Evolutionary conservation across 2,797 vertebrate species (phyloP).

Genomic region (Pangasius larnaudii): DNA sequence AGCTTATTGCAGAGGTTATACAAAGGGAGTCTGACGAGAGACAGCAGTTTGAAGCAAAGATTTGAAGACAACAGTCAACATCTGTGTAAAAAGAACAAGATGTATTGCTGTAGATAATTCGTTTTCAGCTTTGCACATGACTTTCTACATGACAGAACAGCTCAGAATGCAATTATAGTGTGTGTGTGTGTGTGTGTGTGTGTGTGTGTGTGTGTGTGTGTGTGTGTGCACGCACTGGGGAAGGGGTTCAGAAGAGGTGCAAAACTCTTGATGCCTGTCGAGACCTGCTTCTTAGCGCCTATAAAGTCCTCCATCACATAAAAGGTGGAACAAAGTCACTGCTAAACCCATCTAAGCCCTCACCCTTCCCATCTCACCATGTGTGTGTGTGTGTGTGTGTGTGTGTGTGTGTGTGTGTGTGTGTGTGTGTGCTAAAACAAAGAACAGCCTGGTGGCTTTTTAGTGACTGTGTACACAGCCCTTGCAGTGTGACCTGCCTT

Average conservation of each 20-base stretch:
- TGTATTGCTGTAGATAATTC: background rate
- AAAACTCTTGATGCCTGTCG: slow-evolving; percentile 31
- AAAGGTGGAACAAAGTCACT: slow-evolving; percentile 29
- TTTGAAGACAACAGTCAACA: too few species aligned
- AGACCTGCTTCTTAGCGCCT: slow-evolving; percentile 39
- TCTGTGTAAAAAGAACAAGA: background rate
- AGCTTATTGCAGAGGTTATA: background rate
- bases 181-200: slow-evolving; percentile 8
- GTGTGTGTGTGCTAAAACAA: slow-evolving; percentile 40
- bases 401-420: background rate
- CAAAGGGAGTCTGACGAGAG: slow-evolving; percentile 25
- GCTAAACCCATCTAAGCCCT: slow-evolving; percentile 16
- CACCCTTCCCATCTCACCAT: background rate
- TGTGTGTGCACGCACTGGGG: slow-evolving; percentile 7
- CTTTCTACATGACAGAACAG: slow-evolving; percentile 12
- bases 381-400: slow-evolving; percentile 5
- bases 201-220: slow-evolving; percentile 11
- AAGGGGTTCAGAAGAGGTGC: slow-evolving; percentile 34
- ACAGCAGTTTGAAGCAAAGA: background rate
- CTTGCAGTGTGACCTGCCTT: slow-evolving; percentile 42
- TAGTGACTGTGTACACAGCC: slow-evolving; percentile 42
- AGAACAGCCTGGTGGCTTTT: slow-evolving; percentile 33
- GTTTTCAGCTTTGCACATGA: background rate
- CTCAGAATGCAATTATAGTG: background rate
- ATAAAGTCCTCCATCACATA: slow-evolving; percentile 8